Base-by-base conservation (phyloP, 2,113 vertebrate species). In the Epinephelus fuscoguttatus region DNA sequence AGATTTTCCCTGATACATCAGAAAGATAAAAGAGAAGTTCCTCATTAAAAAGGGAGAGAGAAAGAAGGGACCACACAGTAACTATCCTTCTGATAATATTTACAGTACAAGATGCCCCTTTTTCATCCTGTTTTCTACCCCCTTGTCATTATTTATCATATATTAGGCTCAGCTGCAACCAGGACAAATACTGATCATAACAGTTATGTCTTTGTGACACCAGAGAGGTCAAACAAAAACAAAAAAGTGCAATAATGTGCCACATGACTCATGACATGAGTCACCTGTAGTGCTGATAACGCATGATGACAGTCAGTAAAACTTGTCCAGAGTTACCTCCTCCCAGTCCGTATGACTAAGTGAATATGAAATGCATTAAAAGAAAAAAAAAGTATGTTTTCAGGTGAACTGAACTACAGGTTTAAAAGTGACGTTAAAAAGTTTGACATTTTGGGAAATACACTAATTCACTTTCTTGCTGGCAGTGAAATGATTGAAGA, bases 11-110 rank as follows among this genome's bases (percentile, higher is more conserved):
- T 59, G 40, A 33, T 10, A 23, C 27, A 53, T 82, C 8, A 64
- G 42, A 63, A 45, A 37, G 56, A 78, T 73, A 42, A 73, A 81
- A 73, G 70, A 50, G 6, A 21, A 40, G 49, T 30, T 50, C 19
- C 50, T 71, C 78, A 56, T 73, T 73, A 73, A 81, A 67, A 59
- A 78, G 60, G 9, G 3, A 69, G 56, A 8, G 45, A 52, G 27
- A 61, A 66, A 62, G 60, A 21, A 19, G 11, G 27, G 1, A 19
- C 49, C 57, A 30, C 57, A 30, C 47, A 45, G 15, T 15, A 12
- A 11, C 23, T 19, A 45, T 23, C 7, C 14, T 18, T 56, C 13
- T 8, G 23, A 23, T 55, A 47, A 37, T 10, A 25, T 40, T 21
- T 21, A 70, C 18, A 8, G 64, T 17, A 17, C 4, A 77, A 67